These are phyloP conservation scores for Phyllopteryx taeniolatus DNA, from an alignment of 2,113 vertebrate genomes.

Conservation along the genomic window DNA sequence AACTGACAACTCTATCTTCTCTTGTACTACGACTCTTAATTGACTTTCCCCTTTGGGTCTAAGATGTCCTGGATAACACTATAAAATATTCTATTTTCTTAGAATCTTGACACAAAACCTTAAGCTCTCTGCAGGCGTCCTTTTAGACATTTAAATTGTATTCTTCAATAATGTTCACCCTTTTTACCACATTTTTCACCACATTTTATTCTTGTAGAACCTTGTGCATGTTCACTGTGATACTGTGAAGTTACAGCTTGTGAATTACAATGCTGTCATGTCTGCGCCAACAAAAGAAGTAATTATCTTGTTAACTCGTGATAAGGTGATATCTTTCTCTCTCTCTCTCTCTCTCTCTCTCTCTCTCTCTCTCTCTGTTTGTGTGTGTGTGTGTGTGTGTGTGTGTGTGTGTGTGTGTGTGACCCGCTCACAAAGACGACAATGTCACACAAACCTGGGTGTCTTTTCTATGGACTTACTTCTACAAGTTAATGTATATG, in stretches of 20 bases:
- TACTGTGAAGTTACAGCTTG: conserved; percentile 9
- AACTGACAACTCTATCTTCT: background rate
- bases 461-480: background rate
- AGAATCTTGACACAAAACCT: background rate
- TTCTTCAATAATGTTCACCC: background rate
- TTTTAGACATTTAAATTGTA: background rate
- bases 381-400: background rate
- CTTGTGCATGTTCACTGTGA: background rate
- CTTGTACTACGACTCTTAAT: background rate
- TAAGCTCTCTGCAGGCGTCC: background rate
- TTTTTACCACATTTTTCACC: background rate
- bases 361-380: background rate
- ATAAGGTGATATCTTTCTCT: background rate
- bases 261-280: conserved; percentile 21
- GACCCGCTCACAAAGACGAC: background rate
- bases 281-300: conserved; percentile 24
- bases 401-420: conserved; percentile 10
- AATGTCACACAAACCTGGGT: background rate
- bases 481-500: background rate
- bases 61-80: background rate
- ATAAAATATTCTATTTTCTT: background rate
- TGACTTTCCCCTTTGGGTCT: background rate
- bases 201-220: background rate
- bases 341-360: no score
- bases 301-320: conserved; percentile 31